These are phyloP conservation scores for Lepidonotus clava DNA, from an alignment of 2,888 invertebrate species.

Conservation along the genomic window DNA sequence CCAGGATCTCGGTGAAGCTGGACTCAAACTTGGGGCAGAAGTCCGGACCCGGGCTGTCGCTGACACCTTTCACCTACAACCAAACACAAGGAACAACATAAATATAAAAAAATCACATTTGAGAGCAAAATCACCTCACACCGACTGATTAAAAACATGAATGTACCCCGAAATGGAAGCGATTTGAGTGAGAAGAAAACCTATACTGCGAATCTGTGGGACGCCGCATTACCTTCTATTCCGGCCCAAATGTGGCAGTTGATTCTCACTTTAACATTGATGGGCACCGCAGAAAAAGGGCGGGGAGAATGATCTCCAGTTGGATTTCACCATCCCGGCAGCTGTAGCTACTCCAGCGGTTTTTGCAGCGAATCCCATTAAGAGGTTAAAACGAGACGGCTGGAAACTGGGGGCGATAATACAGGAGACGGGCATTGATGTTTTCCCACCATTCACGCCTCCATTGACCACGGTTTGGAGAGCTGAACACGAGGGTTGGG, in stretches of 20 bases:
- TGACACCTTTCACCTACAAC: slow-evolving; percentile 48
- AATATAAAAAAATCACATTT: neutral
- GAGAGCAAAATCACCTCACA: neutral
- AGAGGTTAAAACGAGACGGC: slow-evolving; percentile 32
- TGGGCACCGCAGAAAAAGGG: neutral
- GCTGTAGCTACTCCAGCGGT: neutral
- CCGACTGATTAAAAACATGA: too few species aligned
- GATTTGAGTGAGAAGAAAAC: neutral
- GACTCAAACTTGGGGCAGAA: slow-evolving; percentile 97
- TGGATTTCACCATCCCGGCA: slow-evolving; percentile 1
- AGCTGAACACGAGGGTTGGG: neutral
- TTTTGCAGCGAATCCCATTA: slow-evolving; percentile 22
- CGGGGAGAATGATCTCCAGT: neutral
- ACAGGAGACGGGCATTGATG: slow-evolving; percentile 21
- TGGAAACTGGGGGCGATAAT: slow-evolving; percentile 16
- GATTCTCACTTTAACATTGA: neutral
- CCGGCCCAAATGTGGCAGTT: slow-evolving; percentile 6
- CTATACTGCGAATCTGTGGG: neutral
- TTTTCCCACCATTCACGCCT: slow-evolving; percentile 37
- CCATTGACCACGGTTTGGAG: slow-evolving; percentile 25
- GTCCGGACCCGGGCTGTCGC: slow-evolving; percentile 90
- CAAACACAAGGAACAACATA: neutral
- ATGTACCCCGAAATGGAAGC: neutral
- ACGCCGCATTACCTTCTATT: neutral
- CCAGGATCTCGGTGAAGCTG: slow-evolving; percentile 92